These are phyloP conservation scores for Mesoclemmys tuberculata DNA, from an alignment of 2,113 vertebrate species.

Conservation along the genomic window DNA sequence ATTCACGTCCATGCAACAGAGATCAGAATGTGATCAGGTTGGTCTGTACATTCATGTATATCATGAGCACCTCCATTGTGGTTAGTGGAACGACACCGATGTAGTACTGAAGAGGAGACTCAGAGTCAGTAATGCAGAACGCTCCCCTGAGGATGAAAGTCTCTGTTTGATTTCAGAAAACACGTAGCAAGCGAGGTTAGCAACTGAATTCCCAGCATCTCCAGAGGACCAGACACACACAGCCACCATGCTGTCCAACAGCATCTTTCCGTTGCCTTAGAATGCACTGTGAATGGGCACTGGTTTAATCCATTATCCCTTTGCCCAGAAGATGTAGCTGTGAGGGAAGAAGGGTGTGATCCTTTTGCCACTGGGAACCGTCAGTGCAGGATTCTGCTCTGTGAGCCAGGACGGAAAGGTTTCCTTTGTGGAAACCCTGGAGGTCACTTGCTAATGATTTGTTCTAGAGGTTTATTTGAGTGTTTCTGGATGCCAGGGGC, in stretches of 20 bases:
- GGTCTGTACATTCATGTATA: background rate
- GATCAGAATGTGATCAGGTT: background rate
- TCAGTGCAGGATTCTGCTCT: background rate
- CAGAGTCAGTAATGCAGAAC: background rate
- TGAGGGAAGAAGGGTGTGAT: background rate
- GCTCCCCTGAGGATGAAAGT: background rate
- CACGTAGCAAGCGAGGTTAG: background rate
- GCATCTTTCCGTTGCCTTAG: background rate
- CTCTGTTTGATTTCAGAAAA: background rate
- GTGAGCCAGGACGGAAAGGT: background rate
- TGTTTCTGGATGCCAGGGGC: background rate
- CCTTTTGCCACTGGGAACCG: background rate
- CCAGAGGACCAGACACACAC: background rate
- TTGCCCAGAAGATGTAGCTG: background rate
- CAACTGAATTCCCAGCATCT: background rate
- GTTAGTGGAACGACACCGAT: background rate
- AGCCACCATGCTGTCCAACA: background rate
- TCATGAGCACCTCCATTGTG: background rate
- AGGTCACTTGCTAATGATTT: background rate
- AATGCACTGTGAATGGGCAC: background rate
- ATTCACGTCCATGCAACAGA: background rate
- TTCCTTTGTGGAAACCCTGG: background rate
- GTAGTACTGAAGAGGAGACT: background rate
- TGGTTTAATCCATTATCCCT: constrained; percentile 2
- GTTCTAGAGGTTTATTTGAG: background rate